Evolutionary conservation across 2,113 vertebrate genomes (phyloP).

Genomic region (Hirundichthys speculiger): DNA sequence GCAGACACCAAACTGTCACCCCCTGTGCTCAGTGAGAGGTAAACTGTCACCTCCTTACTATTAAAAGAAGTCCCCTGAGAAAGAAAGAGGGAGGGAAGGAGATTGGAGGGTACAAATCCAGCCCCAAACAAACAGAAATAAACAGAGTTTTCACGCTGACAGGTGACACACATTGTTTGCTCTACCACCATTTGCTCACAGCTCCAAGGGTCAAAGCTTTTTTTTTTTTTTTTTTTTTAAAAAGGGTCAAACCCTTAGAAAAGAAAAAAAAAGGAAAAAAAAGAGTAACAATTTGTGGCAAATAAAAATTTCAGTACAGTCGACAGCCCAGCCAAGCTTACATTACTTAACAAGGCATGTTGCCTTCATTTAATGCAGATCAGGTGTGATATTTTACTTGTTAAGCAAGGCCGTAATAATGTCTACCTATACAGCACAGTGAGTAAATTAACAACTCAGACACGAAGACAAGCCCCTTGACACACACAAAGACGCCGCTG

Average conservation of each 20-base stretch:
- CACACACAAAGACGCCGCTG: constrained; percentile 48
- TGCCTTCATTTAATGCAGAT: constrained; percentile 46
- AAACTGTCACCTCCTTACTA: constrained; percentile 76
- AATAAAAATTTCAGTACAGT: constrained; percentile 24
- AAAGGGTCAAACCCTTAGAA: too few species aligned
- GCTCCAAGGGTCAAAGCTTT: constrained; percentile 57
- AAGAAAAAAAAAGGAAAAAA: constrained; percentile 46
- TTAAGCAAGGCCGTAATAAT: constrained; percentile 46
- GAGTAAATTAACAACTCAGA: constrained; percentile 64
- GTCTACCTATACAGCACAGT: constrained; percentile 50
- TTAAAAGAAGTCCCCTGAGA: constrained; percentile 73
- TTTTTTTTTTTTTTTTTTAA: too few species aligned
- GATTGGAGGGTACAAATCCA: constrained; percentile 46
- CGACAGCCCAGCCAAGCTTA: constrained; percentile 26
- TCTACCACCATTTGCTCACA: neutral
- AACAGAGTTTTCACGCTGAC: constrained; percentile 31
- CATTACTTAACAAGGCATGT: constrained; percentile 49
- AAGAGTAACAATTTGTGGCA: constrained; percentile 43
- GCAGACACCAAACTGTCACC: constrained; percentile 61
- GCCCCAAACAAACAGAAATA: constrained; percentile 63
- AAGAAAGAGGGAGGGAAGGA: constrained; percentile 15
- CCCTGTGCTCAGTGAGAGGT: constrained; percentile 40
- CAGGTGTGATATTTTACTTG: constrained; percentile 46
- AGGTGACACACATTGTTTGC: constrained; percentile 20
- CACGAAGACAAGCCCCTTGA: constrained; percentile 59